Base-by-base conservation (phyloP, 2,113 vertebrate genomes). In the Australoheros scitulus region DNA sequence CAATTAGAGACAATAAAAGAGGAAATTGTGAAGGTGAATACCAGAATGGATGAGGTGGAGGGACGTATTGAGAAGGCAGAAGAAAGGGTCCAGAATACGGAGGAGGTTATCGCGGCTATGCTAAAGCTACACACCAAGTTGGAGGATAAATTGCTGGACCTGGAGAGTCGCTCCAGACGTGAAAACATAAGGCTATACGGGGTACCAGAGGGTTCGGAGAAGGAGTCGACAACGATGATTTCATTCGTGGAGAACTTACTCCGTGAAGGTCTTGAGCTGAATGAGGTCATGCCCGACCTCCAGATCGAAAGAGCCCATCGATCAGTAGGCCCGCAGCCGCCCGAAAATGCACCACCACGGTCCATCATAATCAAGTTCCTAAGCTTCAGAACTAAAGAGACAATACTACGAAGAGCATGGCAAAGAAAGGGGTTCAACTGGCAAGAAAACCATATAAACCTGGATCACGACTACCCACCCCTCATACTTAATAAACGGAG, bases 381-480 rank as follows among this genome's bases (percentile, higher is more conserved):
- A 5, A 79, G 43, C 8, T 84, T 52, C 4, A 55, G 58, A 41
- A 79, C 36, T 2, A 64, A 41, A 68, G 60, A 80, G 36, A 22
- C 6, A 8, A 0, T 79, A 26, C 41, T 79, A 6, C 18, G 32
- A 43, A 76, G 36, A 11, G 24, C 76, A 20, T 57, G 47, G 59
- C 77, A 80, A 18, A 8, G 3, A 1, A 65, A 59, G n/a, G 58
- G 65, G 1, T 63, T 75, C 9, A 50, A 4, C 32, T 84, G 57
- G 59, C 11, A 64, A 3, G 77, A 63, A 41, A 75, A 75, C 0
- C 41, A 57, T 0, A 55, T 85, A 41, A 76, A 47, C 11, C n/a
- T 80, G 20, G 70, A 85, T 1, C 26, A 81, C 7, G 61, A 77
- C 55, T 77, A 60, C 2, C 78, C 72, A 26, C 29, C 78, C 17